Evolutionary conservation across 64 coral and sea anemone species (phyloP).

Genomic region (Montipora capricornis): DNA sequence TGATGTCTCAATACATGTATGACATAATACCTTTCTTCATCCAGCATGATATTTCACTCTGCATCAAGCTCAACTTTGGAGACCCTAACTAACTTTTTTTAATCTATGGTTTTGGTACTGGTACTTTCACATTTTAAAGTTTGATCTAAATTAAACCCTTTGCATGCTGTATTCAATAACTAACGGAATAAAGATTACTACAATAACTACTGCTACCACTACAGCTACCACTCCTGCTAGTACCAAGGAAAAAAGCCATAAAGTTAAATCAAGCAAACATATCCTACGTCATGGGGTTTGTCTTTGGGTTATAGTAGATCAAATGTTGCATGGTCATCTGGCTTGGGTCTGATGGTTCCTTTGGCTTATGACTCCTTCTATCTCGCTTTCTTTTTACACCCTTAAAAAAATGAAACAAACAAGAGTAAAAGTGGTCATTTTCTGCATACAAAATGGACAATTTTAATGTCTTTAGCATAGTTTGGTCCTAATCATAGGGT

Average conservation of each 20-base stretch:
- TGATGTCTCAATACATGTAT: too few species aligned
- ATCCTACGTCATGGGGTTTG: slow-evolving; percentile 66
- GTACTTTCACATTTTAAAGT: too few species aligned
- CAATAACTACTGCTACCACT: too few species aligned
- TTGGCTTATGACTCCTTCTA: slow-evolving; percentile 30
- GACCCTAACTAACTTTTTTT: too few species aligned
- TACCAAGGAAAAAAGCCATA: neutral
- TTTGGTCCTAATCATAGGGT: too few species aligned
- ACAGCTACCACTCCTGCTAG: too few species aligned
- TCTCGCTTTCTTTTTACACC: slow-evolving; percentile 40
- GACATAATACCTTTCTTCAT: slow-evolving; percentile 90
- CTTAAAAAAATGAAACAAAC: neutral
- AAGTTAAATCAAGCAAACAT: neutral
- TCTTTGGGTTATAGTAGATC: slow-evolving; percentile 76
- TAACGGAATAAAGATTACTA: too few species aligned
- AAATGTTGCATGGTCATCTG: slow-evolving; percentile 74
- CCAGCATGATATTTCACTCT: slow-evolving; percentile 92
- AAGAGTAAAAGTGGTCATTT: neutral
- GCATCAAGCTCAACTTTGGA: slow-evolving; percentile 79
- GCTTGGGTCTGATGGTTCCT: slow-evolving; percentile 66
- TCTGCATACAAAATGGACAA: neutral
- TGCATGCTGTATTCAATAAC: too few species aligned
- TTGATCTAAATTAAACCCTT: too few species aligned
- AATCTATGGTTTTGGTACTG: too few species aligned
- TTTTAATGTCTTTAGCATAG: too few species aligned